Percentiles rank a stretch among this genome's conserved stretches.
These are phyloP conservation scores for Myanophis thanlyinensis DNA, from an alignment of 2,113 vertebrate species.

Conservation along the genomic window DNA sequence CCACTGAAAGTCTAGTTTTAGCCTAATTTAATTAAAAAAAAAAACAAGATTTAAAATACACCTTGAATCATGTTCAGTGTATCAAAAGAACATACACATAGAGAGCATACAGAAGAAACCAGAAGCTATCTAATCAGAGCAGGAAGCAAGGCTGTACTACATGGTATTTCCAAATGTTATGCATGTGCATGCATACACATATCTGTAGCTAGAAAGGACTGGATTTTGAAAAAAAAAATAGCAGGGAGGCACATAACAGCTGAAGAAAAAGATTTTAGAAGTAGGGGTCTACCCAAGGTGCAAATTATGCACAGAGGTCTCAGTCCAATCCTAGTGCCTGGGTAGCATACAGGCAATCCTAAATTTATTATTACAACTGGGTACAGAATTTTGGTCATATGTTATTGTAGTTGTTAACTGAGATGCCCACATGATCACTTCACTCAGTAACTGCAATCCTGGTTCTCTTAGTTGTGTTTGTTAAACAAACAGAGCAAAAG, in stretches of 20 bases:
- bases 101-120: neutral
- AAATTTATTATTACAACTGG: neutral
- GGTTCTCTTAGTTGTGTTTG: neutral
- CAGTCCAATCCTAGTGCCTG: neutral
- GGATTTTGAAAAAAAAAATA: neutral
- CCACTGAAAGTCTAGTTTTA: neutral
- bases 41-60: neutral
- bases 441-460: neutral
- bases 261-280: neutral
- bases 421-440: neutral
- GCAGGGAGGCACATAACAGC: neutral
- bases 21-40: neutral
- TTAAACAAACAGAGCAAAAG: neutral
- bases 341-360: neutral
- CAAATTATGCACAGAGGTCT: neutral
- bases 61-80: neutral
- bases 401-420: neutral
- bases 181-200: neutral
- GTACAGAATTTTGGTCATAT: neutral
- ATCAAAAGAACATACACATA: neutral
- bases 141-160: neutral
- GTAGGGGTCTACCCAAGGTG: neutral
- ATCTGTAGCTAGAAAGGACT: neutral
- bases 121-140: neutral
- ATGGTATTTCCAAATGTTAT: neutral